Evolutionary conservation across 2,797 vertebrate species (phyloP), one percentile per base, ranked within the genome.

Genomic region (Mareca penelope): DNA sequence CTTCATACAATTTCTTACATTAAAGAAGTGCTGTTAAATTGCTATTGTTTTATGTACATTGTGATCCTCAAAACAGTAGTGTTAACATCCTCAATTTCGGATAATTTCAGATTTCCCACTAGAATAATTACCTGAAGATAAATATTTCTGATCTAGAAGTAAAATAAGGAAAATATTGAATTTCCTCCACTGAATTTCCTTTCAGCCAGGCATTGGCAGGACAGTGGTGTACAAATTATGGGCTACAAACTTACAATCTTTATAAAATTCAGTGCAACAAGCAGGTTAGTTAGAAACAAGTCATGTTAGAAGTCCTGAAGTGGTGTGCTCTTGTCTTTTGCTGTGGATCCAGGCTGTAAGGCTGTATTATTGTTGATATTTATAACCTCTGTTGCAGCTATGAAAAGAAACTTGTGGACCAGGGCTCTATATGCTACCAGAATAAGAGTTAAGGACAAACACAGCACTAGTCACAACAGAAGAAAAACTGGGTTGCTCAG

Each of bases 41-140:
- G 50, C 4, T 72, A 12, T 55, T 57, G 5, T 18, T 94, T 88
- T 76, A 44, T 79, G 28, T 8, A 56, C 10, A 14, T 60, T 39
- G 8, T 84, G 40, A 68, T 95, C 55, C 28, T 68, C 69, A 91
- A 90, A 90, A 46, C 56, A 70, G 24, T 17, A 77, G 16, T 76
- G 50, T 59, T 76, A 64, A 63, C 22, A 90, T 63, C 31, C 29
- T 73, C 44, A 90, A 53, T 84, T 84, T 70, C 77, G 67, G 60
- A 23, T 73, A 84, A 86, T 79, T 90, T 90, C 88, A 86, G 46
- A 73, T 94, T 94, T 95, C 60, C 52, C 55, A 53, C 7, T 57
- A 70, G 75, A 93, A 82, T 77, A 80, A 59, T 90, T 67, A 50
- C 60, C 69, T 44, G 26, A 94, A 55, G 59, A 39, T 52, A 81